phyloP scores from a whole-genome alignment of 2,113 vertebrate species.

The Naja naja region DNA sequence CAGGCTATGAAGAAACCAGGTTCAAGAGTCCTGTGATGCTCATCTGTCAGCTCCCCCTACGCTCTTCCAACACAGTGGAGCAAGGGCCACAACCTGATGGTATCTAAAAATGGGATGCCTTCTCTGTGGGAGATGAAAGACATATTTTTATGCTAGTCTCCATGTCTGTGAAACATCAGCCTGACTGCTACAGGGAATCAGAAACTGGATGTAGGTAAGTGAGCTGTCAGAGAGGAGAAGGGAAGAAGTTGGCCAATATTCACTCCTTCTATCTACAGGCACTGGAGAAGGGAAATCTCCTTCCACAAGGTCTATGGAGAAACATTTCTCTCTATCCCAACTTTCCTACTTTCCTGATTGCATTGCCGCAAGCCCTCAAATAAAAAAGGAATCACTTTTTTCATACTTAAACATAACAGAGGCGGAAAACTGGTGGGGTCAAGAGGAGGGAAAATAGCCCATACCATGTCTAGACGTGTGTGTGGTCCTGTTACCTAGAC shows the following conservation, averaged over 20 bases:
- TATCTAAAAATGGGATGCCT: background rate
- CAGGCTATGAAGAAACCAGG: background rate
- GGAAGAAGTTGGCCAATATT: background rate
- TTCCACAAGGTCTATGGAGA: background rate
- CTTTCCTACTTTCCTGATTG: background rate
- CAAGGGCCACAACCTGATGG: background rate
- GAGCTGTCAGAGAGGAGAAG: background rate
- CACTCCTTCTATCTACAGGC: background rate
- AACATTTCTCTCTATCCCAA: background rate
- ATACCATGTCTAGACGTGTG: no score
- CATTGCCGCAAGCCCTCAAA: background rate
- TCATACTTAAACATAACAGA: background rate
- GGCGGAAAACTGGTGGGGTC: background rate
- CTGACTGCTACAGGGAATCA: background rate
- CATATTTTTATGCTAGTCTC: background rate
- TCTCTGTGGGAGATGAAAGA: background rate
- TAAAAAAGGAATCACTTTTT: background rate
- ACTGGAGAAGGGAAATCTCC: background rate
- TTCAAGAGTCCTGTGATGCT: background rate
- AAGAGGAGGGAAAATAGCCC: background rate
- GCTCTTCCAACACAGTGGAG: background rate
- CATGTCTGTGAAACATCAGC: background rate
- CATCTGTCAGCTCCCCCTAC: background rate
- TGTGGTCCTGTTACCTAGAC: background rate
- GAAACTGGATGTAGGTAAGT: background rate